Evolutionary conservation across 2,888 invertebrate species (phyloP), one percentile per base, ranked within the genome.

Genomic region (Harpalus rubripes): DNA sequence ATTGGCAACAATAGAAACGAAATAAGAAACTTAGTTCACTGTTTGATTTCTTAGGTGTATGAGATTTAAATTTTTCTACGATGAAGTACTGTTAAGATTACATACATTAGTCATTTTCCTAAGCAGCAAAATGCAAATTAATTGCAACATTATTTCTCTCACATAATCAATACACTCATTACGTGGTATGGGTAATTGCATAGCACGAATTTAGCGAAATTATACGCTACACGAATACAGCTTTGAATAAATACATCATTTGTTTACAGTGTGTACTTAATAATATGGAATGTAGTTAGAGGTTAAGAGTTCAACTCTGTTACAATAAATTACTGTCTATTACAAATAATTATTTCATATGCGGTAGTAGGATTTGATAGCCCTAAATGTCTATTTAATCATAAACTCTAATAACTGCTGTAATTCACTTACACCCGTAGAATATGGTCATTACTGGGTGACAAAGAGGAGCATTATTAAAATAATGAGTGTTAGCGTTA

Each of bases 281-380:
- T 74, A 44, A 44, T 74, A 74, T 52, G 72, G 41, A 44, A 74
- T 74, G 44, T 74, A 44, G 18, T 18, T 18, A 4, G 44, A 74
- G 72, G 72, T 74, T 44, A 44, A 16, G 15, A 74, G 72, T 74
- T 74, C 72, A 74, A 44, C 44, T 18, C 44, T 1, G 72, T 74
- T 74, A 74, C 18, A 74, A 44, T 74, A 74, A 74, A 74, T 74
- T 74, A 74, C 44, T 74, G 72, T 74, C 72, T 44, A 74, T 74
- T 74, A 44, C 18, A 41, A 44, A 44, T 74, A 74, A 74, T 74
- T 74, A 74, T 74, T 44, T 41, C 72, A 74, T 74, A 74, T 44
- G 18, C 16, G 72, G 18, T 8, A 12, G 72, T 44, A 68, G 68
- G 68, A 68, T 68, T 68, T 68, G 68, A 68, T 68, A 68, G 39